Percentiles rank a stretch among this genome's conserved stretches.
Conservation (phyloP, 2,113 vertebrate species). For the Isichthys henryi region DNA sequence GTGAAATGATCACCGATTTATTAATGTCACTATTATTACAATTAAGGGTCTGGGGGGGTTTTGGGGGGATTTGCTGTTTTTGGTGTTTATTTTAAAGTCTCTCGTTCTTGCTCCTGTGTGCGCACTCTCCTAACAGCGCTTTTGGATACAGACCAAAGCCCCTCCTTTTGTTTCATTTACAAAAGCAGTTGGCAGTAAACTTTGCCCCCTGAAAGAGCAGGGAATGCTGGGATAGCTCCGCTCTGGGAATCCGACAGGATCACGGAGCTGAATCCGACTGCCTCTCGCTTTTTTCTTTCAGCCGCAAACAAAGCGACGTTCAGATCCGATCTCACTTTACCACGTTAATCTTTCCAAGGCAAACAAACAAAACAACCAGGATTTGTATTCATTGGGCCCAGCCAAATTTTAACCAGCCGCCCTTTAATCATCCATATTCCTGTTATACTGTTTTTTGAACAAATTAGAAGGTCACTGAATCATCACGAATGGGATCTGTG, state of each 20-base stretch:
- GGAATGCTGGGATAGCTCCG: slow-evolving; percentile 51
- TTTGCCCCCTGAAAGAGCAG: slow-evolving; percentile 56
- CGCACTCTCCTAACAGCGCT: slow-evolving; percentile 51
- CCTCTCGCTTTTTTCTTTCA: slow-evolving; percentile 7
- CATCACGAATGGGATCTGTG: background rate
- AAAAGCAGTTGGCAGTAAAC: slow-evolving; percentile 62
- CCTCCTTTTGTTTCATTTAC: slow-evolving; percentile 61
- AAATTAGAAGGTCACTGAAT: background rate
- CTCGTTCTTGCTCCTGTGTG: slow-evolving; percentile 30
- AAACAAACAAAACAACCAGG: background rate
- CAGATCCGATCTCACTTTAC: slow-evolving; percentile 29
- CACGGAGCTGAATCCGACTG: slow-evolving; percentile 30
- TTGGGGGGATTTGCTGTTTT: background rate
- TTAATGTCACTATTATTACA: slow-evolving; percentile 45
- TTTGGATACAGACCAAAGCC: slow-evolving; percentile 61
- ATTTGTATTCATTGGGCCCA: background rate
- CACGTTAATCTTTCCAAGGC: background rate
- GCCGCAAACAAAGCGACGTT: slow-evolving; percentile 34
- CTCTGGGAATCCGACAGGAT: slow-evolving; percentile 49
- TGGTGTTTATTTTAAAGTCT: background rate
- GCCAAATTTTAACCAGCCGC: background rate
- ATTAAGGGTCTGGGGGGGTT: background rate
- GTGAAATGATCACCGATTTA: slow-evolving; percentile 46
- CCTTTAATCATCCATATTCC: background rate
- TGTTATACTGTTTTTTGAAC: background rate